Evolutionary conservation across 2,113 vertebrate genomes (phyloP).

Genomic region (Gymnobelideus leadbeateri): DNA sequence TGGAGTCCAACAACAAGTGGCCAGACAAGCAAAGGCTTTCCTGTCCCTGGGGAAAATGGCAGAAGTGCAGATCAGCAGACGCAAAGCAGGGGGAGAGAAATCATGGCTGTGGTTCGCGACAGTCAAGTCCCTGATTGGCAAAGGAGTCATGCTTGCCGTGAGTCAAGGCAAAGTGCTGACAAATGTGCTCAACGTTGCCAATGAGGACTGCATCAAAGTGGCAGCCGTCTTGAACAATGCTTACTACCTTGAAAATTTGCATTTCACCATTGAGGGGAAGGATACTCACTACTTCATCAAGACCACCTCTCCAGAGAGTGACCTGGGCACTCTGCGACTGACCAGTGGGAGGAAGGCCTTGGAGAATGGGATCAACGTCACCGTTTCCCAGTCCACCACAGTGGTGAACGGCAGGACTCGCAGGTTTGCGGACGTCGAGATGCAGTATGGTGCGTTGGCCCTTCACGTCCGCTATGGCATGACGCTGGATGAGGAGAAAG

Average conservation of each 20-base stretch:
- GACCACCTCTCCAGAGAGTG: slow-evolving; percentile 93
- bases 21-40: slow-evolving; percentile 94
- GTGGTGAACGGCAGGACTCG: slow-evolving; percentile 97
- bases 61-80: slow-evolving; percentile 91
- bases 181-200: slow-evolving; percentile 95
- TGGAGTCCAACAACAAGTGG: slow-evolving; percentile 97
- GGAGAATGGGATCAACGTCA: slow-evolving; percentile 98
- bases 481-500: slow-evolving; percentile 96
- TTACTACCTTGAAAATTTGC: slow-evolving; percentile 96
- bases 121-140: slow-evolving; percentile 94
- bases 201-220: slow-evolving; percentile 98
- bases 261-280: slow-evolving; percentile 95
- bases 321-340: slow-evolving; percentile 94
- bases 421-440: slow-evolving; percentile 97
- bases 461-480: slow-evolving; percentile 97
- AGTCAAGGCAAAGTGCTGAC: slow-evolving; percentile 96
- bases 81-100: slow-evolving; percentile 87
- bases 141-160: slow-evolving; percentile 97
- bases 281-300: slow-evolving; percentile 99
- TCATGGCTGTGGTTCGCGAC: slow-evolving; percentile 98
- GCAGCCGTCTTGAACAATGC: slow-evolving; percentile 97
- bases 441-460: slow-evolving; percentile 91
- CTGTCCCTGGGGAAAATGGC: slow-evolving; percentile 95
- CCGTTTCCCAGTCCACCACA: slow-evolving; percentile 96
- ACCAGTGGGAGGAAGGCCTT: slow-evolving; percentile 95